phyloP scores from a whole-genome alignment of 2,797 vertebrate species.

The Squalus acanthias region DNA sequence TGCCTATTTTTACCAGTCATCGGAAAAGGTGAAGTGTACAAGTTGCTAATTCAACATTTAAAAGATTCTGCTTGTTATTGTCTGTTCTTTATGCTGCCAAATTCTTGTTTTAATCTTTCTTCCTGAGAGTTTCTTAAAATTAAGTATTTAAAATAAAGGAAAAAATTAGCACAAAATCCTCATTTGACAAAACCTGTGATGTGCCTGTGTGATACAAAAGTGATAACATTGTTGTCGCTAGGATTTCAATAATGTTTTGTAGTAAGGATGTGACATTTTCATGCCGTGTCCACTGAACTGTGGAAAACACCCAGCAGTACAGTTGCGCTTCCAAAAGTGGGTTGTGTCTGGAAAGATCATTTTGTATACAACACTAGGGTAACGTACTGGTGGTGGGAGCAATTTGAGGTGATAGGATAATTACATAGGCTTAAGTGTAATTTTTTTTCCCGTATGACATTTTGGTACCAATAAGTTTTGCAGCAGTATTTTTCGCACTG shows the following conservation, averaged over 20 bases:
- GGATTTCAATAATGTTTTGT: background rate
- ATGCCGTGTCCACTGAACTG: background rate
- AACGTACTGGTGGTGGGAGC: background rate
- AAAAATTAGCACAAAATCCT: background rate
- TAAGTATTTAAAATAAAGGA: background rate
- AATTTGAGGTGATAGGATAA: background rate
- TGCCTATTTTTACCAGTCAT: background rate
- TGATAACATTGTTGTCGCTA: background rate
- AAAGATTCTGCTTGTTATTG: background rate
- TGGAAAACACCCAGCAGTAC: background rate
- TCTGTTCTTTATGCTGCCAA: background rate
- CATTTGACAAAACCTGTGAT: background rate
- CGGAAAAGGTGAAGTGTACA: constrained; percentile 6
- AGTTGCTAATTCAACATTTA: background rate
- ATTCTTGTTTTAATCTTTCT: constrained; percentile 16
- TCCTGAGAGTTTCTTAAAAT: background rate
- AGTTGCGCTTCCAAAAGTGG: background rate
- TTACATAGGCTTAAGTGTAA: background rate
- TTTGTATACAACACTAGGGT: background rate
- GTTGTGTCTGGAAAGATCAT: background rate
- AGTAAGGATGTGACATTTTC: background rate
- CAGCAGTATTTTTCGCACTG: background rate
- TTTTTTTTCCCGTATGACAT: background rate
- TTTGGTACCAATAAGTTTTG: background rate
- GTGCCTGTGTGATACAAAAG: background rate